These are phyloP conservation scores for Daboia siamensis DNA, from an alignment of 2,113 vertebrate genomes.

Conservation along the genomic window DNA sequence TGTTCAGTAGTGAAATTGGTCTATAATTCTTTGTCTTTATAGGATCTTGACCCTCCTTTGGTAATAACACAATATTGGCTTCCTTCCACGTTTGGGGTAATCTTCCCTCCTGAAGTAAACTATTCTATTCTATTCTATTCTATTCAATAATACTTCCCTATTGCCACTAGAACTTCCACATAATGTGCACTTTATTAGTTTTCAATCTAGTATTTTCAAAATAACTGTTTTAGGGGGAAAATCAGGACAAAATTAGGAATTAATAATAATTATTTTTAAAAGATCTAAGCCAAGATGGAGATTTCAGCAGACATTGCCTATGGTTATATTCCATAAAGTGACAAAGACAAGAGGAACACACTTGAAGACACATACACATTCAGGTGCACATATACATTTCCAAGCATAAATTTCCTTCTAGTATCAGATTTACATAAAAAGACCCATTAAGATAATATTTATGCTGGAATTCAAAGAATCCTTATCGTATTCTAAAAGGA, in stretches of 20 bases:
- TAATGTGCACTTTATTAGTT: not conserved
- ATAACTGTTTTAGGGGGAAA: not conserved
- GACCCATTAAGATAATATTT: conserved; percentile 17
- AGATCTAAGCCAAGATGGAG: not conserved
- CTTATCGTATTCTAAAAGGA: not conserved
- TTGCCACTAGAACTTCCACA: too few relatives aligned
- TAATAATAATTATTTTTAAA: not conserved
- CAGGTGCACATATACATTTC: not conserved
- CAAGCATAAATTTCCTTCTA: not conserved
- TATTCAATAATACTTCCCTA: too few relatives aligned
- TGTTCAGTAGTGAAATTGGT: too few relatives aligned
- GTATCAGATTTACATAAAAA: not conserved
- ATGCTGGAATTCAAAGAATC: not conserved
- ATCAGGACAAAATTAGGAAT: not conserved
- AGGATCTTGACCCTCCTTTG: too few relatives aligned
- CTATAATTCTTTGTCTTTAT: too few relatives aligned
- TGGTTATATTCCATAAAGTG: not conserved
- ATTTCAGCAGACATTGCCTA: too few relatives aligned
- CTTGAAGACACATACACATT: not conserved
- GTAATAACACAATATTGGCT: too few relatives aligned
- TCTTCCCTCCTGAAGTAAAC: too few relatives aligned
- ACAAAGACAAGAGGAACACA: not conserved
- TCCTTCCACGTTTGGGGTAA: too few relatives aligned
- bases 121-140: too few relatives aligned
- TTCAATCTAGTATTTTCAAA: not conserved